Evolutionary conservation across 1,140 invertebrate genomes (phyloP), one percentile per base, ranked within the genome.

Genomic region (Zaprionus tsacasi): DNA sequence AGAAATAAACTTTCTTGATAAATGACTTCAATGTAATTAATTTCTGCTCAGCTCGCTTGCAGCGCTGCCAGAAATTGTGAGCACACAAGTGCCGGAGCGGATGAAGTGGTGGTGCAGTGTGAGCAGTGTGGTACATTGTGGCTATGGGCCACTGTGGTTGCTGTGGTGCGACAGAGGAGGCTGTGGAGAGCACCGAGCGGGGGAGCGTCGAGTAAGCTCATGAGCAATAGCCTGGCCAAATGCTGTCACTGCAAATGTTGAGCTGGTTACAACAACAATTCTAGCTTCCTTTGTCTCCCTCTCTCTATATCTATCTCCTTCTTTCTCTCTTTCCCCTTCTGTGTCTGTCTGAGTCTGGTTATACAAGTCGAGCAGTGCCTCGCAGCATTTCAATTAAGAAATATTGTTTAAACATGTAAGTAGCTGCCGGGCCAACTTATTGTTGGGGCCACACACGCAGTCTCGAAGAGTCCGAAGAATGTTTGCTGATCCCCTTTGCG

Each of bases 21-120:
- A 89, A 89, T 89, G 85, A 89, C 85, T 89, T 89, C 85, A 89
- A 89, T 89, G 85, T 89, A 89, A 89, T 89, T 89, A 89, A 89
- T 89, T 89, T 89, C 78, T 85, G 81, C 85, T 85, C 81, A 89
- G 70, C 59, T 79, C 75, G 75, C 85, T 85, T 83, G 85, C 81
- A 81, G 72, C 70, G 64, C 70, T 58, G 59, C 64, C 64, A 69
- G 40, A 78, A 78, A 74, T 68, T 74, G 64, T 73, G 43, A 74
- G 67, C 54, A 78, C 76, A 80, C 76, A 88, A 82, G 50, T 63
- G 57, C 43, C 60, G 33, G 50, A 50, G 58, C 17, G 10, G 65
- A 33, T 54, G 43, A 65, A 72, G 69, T 57, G 40, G 33, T 36
- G 58, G 52, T 33, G 36, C 30, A 57, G 35, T 30, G 17, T 17